A percentile compares a stretch with the other conserved stretches of the same genome.
Evolutionary conservation across 2,113 vertebrate species (phyloP).

Genomic region (Psophia crepitans): DNA sequence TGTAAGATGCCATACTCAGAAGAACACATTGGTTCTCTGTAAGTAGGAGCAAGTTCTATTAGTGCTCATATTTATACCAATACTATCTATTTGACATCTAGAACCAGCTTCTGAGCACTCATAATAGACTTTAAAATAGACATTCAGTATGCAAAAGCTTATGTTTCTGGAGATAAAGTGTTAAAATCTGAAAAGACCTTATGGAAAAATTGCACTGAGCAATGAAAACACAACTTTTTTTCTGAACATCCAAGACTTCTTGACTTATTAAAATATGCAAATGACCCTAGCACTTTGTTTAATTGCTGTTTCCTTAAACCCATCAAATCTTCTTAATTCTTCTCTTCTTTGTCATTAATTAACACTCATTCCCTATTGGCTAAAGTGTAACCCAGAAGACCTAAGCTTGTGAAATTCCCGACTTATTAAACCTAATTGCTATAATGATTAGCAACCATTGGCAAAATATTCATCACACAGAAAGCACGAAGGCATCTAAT

Average conservation of each 20-base stretch:
- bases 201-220: slow-evolving; percentile 1
- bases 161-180: background rate
- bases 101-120: background rate
- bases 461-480: slow-evolving; percentile 35
- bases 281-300: slow-evolving; percentile 51
- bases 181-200: slow-evolving; percentile 6
- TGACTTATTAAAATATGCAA: slow-evolving; percentile 59
- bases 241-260: background rate
- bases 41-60: background rate
- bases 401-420: slow-evolving; percentile 22
- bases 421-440: slow-evolving; percentile 60
- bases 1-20: background rate
- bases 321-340: slow-evolving; percentile 59
- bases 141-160: background rate
- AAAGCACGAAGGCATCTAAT: slow-evolving; percentile 26
- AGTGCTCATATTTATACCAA: background rate
- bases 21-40: background rate
- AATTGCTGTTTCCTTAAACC: slow-evolving; percentile 62
- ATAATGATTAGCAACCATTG: slow-evolving; percentile 51
- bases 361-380: slow-evolving; percentile 36
- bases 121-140: background rate
- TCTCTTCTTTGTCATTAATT: slow-evolving; percentile 60
- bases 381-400: slow-evolving; percentile 34
- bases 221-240: slow-evolving; percentile 9
- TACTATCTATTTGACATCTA: background rate